Conservation (phyloP, 1,140 invertebrate genomes). For the Tyrophagus putrescentiae region DNA sequence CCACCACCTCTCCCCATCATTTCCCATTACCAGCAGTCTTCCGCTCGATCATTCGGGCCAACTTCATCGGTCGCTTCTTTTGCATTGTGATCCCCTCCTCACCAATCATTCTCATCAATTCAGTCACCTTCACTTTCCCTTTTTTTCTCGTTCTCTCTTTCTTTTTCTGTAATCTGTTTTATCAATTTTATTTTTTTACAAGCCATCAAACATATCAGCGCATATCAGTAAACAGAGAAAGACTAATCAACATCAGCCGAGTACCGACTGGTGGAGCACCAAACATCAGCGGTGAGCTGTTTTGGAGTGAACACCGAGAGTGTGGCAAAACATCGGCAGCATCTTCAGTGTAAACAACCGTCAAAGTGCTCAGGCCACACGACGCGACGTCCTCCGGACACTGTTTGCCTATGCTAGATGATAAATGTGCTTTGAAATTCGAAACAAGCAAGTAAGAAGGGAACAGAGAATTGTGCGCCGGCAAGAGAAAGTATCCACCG, state of each 20-base stretch:
- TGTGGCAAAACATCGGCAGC: background rate
- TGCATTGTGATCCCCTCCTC: constrained; percentile 3
- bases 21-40: no score
- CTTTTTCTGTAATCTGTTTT: background rate
- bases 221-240: background rate
- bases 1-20: no score
- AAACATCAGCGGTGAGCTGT: background rate
- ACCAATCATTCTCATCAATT: constrained; percentile 12
- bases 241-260: background rate
- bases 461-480: no score
- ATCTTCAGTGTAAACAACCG: no score
- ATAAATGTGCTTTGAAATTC: no score
- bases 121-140: constrained; percentile 17
- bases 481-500: no score
- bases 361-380: no score
- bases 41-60: no score
- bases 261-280: background rate
- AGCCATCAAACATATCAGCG: background rate
- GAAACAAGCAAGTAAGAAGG: no score
- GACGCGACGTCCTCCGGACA: no score
- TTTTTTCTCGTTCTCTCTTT: constrained; percentile 16
- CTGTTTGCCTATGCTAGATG: no score
- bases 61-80: no score
- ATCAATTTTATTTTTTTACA: background rate
- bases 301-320: background rate